A percentile compares a stretch with the other conserved stretches of the same genome.
Conservation (phyloP, 2,888 invertebrate genomes). For the Stomorhina lunata region DNA sequence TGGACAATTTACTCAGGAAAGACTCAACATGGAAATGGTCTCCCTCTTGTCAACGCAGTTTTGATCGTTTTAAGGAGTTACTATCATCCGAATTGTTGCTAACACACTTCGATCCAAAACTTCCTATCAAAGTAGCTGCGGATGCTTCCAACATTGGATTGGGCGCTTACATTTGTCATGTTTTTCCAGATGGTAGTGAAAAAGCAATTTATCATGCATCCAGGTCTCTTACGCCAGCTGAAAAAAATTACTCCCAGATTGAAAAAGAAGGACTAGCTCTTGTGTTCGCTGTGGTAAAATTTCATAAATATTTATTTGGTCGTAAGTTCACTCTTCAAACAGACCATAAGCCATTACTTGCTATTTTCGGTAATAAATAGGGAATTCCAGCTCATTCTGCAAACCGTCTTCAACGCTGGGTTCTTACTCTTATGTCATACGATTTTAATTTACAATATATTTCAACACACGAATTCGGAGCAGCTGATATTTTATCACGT, state of each 20-base stretch:
- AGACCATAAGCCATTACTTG: slow-evolving; percentile 12
- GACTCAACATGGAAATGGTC: slow-evolving; percentile 48
- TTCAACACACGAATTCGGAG: slow-evolving; percentile 19
- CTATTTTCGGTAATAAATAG: slow-evolving; percentile 66
- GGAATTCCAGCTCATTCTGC: slow-evolving; percentile 61
- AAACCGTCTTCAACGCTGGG: slow-evolving; percentile 20
- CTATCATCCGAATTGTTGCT: slow-evolving; percentile 71
- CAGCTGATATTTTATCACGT: slow-evolving; percentile 32
- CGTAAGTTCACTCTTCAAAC: slow-evolving; percentile 17
- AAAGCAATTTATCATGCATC: slow-evolving; percentile 33
- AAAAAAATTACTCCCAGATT: slow-evolving; percentile 69
- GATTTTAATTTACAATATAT: slow-evolving; percentile 26
- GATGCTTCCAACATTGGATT: slow-evolving; percentile 34
- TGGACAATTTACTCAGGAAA: slow-evolving; percentile 32
- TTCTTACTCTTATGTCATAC: slow-evolving; percentile 2
- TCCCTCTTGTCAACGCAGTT: slow-evolving; percentile 63
- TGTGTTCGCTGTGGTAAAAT: slow-evolving; percentile 30
- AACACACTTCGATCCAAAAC: slow-evolving; percentile 69
- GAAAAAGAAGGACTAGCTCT: slow-evolving; percentile 40
- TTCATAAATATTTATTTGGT: slow-evolving; percentile 43
- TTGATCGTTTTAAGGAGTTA: slow-evolving; percentile 68
- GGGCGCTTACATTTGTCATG: slow-evolving; percentile 62
- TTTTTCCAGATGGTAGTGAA: slow-evolving; percentile 64
- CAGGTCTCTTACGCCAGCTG: slow-evolving; percentile 18
- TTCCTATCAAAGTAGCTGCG: slow-evolving; percentile 40